Percentiles rank a stretch among this genome's conserved stretches.
Evolutionary conservation across 2,888 invertebrate species (phyloP).

Genomic region (Leucoptera coffeella): DNA sequence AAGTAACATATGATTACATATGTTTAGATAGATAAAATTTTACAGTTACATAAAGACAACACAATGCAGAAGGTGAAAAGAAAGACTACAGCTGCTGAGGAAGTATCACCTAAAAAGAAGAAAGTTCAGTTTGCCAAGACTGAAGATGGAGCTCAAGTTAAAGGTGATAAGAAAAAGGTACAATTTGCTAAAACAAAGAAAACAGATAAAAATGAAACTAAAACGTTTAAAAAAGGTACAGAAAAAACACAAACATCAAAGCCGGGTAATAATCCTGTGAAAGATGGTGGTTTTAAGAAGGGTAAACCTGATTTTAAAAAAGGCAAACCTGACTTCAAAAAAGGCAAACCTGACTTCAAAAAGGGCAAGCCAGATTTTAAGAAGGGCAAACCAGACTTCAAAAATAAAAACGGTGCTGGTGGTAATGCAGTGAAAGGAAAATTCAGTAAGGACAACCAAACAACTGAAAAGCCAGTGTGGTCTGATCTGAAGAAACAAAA

Average conservation of each 20-base stretch:
- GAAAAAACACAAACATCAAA: constrained; percentile 6
- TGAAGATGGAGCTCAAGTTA: too few relatives aligned
- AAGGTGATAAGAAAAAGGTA: too few relatives aligned
- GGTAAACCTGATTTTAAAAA: constrained; percentile 10
- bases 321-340: constrained; percentile 5
- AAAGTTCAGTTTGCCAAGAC: constrained; percentile 15
- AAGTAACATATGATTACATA: too few relatives aligned
- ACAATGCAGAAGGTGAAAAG: constrained; percentile 40
- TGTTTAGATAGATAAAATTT: too few relatives aligned
- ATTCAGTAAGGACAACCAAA: constrained; percentile 13
- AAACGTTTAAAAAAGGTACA: constrained; percentile 7
- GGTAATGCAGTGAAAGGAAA: too few relatives aligned
- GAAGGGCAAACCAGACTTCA: not conserved
- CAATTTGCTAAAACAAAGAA: too few relatives aligned
- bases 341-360: constrained; percentile 1
- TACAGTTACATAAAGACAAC: too few relatives aligned
- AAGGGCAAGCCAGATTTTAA: not conserved
- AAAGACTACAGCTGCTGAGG: constrained; percentile 17
- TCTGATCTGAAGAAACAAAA: constrained; percentile 68
- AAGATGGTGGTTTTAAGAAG: constrained; percentile 6
- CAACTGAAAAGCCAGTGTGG: constrained; percentile 58
- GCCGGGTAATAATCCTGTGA: constrained; percentile 1
- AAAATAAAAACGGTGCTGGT: constrained; percentile 3
- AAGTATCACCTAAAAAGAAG: constrained; percentile 19
- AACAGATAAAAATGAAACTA: constrained; percentile 7